Base-by-base conservation (phyloP, 2,888 invertebrate species). In the Barypeithes pellucidus region DNA sequence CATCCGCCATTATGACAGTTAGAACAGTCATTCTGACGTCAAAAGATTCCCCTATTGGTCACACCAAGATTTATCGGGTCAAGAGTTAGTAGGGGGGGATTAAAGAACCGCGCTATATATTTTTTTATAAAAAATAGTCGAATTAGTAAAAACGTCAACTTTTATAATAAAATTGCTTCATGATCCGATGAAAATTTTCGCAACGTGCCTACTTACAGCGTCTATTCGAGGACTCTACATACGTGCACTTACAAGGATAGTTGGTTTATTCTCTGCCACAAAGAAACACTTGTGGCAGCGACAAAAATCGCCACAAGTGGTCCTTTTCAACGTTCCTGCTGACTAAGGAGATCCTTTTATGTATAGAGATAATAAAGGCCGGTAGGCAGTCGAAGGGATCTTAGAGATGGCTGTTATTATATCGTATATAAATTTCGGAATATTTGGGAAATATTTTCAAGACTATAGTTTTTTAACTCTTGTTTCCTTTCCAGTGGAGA, bases 261-360 rank as follows among this genome's bases (percentile, higher is more conserved):
- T 73, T 73, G 73, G 69, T 73, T 73, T 73, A 73, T 73, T 73
- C 73, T 63, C 29, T n/a, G 69, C 73, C 73, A 73, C 69, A 73
- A 73, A 73, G 73, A 73, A 69, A 73, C 73, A 73, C 73, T 73
- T 73, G 73, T 73, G 69, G 73, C 73, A 54, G 73, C 62, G 73
- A 52, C 69, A 73, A 73, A 73, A 73, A 73, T 73, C 73, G 73
- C 73, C 73, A 68, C 67, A 62, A 73, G 73, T 67, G 68, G 50
- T 68, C 73, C 67, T 50, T 69, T 69, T 60, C 50, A 59, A 4
- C 60, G 7, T 73, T 47, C 43, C 43, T 43, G 73, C 73, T 73
- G 73, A 73, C 68, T 69, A 69, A 73, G 73, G 65, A 57, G 47
- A 33, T 43, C 57, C 61, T 57, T 60, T 60, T 67, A 60, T 61